Base-by-base conservation (phyloP, 2,888 invertebrate genomes). In the Trachelus stipa region DNA sequence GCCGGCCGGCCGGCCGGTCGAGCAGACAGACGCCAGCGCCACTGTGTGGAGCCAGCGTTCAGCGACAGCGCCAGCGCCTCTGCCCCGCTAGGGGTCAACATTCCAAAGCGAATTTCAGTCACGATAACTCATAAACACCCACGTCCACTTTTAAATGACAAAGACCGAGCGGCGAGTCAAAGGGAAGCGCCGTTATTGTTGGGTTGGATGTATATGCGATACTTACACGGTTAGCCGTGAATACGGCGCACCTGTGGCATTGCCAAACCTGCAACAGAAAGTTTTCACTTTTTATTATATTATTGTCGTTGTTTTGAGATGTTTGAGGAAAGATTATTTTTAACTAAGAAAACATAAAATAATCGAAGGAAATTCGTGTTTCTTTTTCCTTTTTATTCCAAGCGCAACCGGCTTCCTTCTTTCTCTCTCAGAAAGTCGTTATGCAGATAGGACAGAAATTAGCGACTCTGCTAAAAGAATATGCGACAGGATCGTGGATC, bases 21-120 rank as follows among this genome's bases (percentile, higher is more conserved):
- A 79, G 79, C 84, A 83, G 84, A 83, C 85, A 81, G 84, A 86
- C 85, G 84, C 83, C 84, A 85, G 82, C 81, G 82, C 83, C 77
- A 37, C 68, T 69, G 40, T 77, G 77, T 77, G 80, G 82, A 81
- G 83, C 81, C 83, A 30, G 74, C 74, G 74, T 82, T 77, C 79
- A 80, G 78, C 83, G 73, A 30, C 76, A 79, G 76, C 79, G 76
- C 79, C 79, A 79, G 79, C 79, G 79, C 77, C 78, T 34, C 31
- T 78, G 80, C 80, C 79, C 82, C 81, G 80, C 82, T 76, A 81
- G 82, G 81, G 83, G 83, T 85, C 86, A 83, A 86, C 86, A 86
- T 84, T 86, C 86, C 84, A 83, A 78, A 75, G 82, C 80, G 77
- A 86, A 86, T 83, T 85, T 86, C 80, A 82, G 79, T 83, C 82